Evolutionary conservation across 2,113 vertebrate species (phyloP), one percentile per base, ranked within the genome.

Genomic region (Leptocoma aspasia): DNA sequence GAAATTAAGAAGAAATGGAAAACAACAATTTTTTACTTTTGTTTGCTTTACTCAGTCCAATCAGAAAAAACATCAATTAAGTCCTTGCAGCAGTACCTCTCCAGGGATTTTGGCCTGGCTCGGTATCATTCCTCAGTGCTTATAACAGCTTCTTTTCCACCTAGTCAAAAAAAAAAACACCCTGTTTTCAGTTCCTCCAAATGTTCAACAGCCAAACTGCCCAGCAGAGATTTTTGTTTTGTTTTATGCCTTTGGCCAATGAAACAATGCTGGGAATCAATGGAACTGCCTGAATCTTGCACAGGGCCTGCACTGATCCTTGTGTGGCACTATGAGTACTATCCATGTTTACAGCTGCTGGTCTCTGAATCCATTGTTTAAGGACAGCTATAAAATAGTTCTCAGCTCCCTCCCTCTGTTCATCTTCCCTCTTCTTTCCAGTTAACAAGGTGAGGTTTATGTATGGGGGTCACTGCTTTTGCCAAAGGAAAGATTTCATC

Each of bases 31-130:
- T 90, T 61, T 22, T 75, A 13, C 17, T 42, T 84, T 42, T 9
- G 18, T 78, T 83, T 61, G 23, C 42, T 73, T 91, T 66, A 52
- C 35, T 73, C n/a, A 70, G 20, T 75, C 28, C 14, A 35, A 15
- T 61, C 4, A 66, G 41, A 44, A 64, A n/a, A 49, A 9, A 0
- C 0, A 23, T n/a, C 52, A 44, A 1, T 53, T 5, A 82, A 42
- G 7, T 54, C 60, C 57, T 89, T 71, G 23, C 2, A 18, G 66
- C 66, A 82, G 21, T 49, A 63, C 10, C 20, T 71, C 45, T 82
- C 39, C 24, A n/a, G 66, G 45, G 37, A 44, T 68, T 85, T 75
- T 75, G 42, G 13, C 27, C 30, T 71, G 26, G 20, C 7, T 45
- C 71, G 17, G 45, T 88, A 39, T 75, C 33, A 10, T 88, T 90